These are phyloP conservation scores for Augiades crinisus DNA, from an alignment of 2,888 invertebrate genomes.

Conservation along the genomic window DNA sequence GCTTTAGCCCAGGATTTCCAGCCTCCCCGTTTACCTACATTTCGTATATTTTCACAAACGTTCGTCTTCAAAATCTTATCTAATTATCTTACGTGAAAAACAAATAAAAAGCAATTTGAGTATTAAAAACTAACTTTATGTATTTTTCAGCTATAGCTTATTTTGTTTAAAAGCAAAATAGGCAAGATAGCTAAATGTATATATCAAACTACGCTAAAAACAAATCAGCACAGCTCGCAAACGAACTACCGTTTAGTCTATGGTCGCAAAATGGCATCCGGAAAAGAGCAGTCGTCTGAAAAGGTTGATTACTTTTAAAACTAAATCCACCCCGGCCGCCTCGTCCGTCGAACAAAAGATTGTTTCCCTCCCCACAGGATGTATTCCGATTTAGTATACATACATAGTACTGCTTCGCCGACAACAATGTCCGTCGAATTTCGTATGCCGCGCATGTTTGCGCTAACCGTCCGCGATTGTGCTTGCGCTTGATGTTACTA, in stretches of 20 bases:
- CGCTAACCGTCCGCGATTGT: slow-evolving; percentile 27
- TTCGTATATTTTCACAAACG: no score
- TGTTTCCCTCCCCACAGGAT: slow-evolving; percentile 50
- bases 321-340: slow-evolving; percentile 28
- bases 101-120: no score
- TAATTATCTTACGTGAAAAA: no score
- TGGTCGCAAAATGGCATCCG: slow-evolving; percentile 6
- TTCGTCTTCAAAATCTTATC: no score
- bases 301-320: slow-evolving; percentile 28
- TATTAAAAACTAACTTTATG: no score
- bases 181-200: no score
- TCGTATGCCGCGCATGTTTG: slow-evolving; percentile 49
- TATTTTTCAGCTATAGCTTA: no score
- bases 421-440: slow-evolving; percentile 56
- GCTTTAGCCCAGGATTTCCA: slow-evolving; percentile 1
- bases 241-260: background rate
- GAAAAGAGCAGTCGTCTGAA: slow-evolving; percentile 7
- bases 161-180: no score
- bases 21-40: slow-evolving; percentile 2
- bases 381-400: slow-evolving; percentile 54
- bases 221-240: no score
- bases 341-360: slow-evolving; percentile 54
- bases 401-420: slow-evolving; percentile 41
- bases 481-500: background rate
- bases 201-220: no score